A percentile compares a stretch with the other conserved stretches of the same genome.
Conservation (phyloP, 2,113 vertebrate species). For the Mellivora capensis region DNA sequence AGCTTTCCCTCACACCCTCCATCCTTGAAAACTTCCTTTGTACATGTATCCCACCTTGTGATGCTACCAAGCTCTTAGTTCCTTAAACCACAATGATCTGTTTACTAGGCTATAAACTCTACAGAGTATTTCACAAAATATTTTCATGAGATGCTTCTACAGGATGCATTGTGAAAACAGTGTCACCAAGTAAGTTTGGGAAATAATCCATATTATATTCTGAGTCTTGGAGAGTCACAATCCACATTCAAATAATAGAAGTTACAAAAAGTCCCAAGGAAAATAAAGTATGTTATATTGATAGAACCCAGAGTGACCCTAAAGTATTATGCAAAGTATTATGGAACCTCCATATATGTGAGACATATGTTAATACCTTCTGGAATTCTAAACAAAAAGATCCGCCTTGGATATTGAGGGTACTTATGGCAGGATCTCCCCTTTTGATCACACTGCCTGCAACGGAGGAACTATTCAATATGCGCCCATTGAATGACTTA, state of each 20-base stretch:
- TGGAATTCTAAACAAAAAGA: not conserved
- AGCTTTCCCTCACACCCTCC: not conserved
- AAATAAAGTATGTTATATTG: not conserved
- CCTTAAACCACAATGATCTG: not conserved
- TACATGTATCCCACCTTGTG: not conserved
- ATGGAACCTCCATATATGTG: not conserved
- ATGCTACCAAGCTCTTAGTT: not conserved
- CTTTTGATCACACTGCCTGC: not conserved
- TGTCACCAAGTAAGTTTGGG: not conserved
- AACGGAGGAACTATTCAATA: not conserved
- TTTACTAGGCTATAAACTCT: not conserved
- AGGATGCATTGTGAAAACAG: not conserved
- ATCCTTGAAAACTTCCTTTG: not conserved
- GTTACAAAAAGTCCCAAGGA: not conserved
- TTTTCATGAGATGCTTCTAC: not conserved
- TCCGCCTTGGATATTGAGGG: not conserved
- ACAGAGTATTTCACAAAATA: not conserved
- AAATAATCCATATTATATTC: not conserved
- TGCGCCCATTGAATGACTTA: not conserved
- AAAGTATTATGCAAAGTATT: constrained; percentile 3
- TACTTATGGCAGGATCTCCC: not conserved
- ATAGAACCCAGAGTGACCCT: not conserved
- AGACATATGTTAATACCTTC: not conserved
- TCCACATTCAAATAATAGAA: not conserved
- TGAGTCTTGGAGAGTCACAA: not conserved